Evolutionary conservation across 2,888 invertebrate genomes (phyloP).

Genomic region (Euphydryas editha): DNA sequence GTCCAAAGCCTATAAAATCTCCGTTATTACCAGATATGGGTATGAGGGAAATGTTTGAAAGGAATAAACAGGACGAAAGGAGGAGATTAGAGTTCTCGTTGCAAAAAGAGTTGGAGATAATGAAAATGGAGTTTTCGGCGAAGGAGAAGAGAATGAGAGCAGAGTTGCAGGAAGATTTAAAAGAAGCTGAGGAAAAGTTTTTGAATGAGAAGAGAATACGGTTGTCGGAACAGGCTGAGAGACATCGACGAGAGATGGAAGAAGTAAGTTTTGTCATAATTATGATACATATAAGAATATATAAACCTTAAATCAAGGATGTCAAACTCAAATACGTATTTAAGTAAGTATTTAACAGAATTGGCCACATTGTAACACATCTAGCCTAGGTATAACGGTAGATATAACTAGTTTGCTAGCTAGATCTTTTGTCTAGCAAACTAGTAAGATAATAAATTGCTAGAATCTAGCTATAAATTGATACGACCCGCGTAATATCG

Average conservation of each 20-base stretch:
- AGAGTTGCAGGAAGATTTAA: conserved; percentile 80
- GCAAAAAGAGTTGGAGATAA: conserved; percentile 79
- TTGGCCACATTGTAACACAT: no score
- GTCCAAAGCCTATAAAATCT: conserved; percentile 63
- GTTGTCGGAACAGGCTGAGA: conserved; percentile 75
- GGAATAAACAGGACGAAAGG: conserved; percentile 65
- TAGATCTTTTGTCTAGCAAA: no score
- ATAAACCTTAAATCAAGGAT: no score
- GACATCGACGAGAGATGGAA: conserved; percentile 73
- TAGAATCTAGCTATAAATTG: no score
- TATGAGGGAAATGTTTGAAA: conserved; percentile 69
- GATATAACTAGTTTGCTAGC: no score
- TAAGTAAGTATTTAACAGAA: no score
- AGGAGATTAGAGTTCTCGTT: conserved; percentile 70
- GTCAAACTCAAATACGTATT: background rate
- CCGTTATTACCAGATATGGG: conserved; percentile 72
- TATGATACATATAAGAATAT: no score
- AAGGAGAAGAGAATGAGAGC: conserved; percentile 82
- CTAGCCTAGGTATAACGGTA: no score
- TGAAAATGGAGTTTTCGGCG: conserved; percentile 83
- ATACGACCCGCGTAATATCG: no score
- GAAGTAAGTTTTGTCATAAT: conserved; percentile 68
- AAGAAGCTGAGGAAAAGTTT: conserved; percentile 76
- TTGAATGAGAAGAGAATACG: conserved; percentile 66
- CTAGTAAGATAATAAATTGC: no score